Evolutionary conservation across 2,888 invertebrate species (phyloP).

Genomic region (Melangyna quadrimaculata): DNA sequence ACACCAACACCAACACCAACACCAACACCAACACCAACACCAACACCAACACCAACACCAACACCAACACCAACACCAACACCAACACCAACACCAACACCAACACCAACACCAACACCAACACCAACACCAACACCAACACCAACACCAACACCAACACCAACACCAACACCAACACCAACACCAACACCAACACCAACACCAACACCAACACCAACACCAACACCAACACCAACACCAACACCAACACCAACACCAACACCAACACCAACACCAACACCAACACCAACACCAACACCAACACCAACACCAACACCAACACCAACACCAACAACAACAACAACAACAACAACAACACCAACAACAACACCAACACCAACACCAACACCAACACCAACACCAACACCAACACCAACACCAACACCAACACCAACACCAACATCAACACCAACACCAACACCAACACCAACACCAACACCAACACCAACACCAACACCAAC

Average conservation of each 20-base stretch:
- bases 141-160: background rate
- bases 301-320: background rate
- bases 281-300: background rate
- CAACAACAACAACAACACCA: too few relatives aligned
- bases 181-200: background rate
- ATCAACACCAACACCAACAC: too few relatives aligned
- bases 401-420: background rate
- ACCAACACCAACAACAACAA: too few relatives aligned
- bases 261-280: background rate
- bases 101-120: background rate
- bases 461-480: background rate
- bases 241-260: background rate
- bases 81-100: background rate
- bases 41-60: background rate
- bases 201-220: background rate
- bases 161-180: background rate
- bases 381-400: background rate
- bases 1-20: background rate
- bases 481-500: background rate
- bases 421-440: background rate
- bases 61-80: background rate
- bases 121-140: background rate
- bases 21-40: background rate
- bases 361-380: background rate
- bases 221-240: background rate